phyloP scores from a whole-genome alignment of 2,797 vertebrate genomes.

The Rhodeus uyekii region DNA sequence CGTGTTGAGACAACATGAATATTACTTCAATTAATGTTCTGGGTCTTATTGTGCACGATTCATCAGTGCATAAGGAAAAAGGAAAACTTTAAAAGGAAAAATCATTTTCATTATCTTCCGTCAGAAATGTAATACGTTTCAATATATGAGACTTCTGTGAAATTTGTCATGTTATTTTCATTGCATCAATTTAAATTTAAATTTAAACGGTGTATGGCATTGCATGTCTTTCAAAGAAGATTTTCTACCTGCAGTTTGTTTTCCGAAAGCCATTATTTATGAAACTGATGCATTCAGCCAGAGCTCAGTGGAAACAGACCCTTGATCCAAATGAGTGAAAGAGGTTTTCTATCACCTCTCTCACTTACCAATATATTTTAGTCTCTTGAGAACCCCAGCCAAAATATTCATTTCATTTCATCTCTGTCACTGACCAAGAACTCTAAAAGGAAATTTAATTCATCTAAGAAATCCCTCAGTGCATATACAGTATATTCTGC shows the following conservation, averaged over 20 bases:
- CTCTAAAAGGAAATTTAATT: constrained; percentile 5
- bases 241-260: not conserved
- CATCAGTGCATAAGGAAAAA: not conserved
- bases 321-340: not conserved
- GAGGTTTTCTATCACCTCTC: not conserved
- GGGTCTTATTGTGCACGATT: not conserved
- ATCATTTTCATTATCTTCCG: not conserved
- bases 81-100: not conserved
- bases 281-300: not conserved
- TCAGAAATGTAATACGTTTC: not conserved
- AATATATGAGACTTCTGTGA: too few relatives aligned
- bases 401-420: constrained; percentile 25
- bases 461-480: not conserved
- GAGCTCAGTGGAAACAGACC: not conserved
- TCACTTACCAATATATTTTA: not conserved
- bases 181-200: too few relatives aligned
- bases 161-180: not conserved
- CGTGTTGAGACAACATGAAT: not conserved
- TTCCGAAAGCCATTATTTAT: not conserved
- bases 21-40: not conserved
- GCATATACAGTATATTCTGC: constrained; percentile 4
- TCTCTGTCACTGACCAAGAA: constrained; percentile 6
- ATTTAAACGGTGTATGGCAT: not conserved
- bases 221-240: not conserved
- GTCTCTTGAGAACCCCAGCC: not conserved